Conservation (phyloP, 2,888 invertebrate species). For the Pollenia angustigena region DNA sequence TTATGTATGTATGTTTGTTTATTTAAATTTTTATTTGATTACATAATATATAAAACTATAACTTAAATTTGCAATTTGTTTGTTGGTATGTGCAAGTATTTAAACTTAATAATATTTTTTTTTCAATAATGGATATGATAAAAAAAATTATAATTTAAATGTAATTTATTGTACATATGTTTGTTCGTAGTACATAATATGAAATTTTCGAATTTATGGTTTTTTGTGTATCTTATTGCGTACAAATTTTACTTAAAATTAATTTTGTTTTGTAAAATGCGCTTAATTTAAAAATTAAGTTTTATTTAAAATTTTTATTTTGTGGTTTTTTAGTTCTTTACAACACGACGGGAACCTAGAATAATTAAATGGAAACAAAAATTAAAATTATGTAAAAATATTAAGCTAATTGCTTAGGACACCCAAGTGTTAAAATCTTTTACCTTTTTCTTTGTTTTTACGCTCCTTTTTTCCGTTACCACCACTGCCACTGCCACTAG, state of each 20-base stretch:
- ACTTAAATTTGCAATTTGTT: conserved; percentile 11
- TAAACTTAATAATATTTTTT: too few relatives aligned
- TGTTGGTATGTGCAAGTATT: conserved; percentile 8
- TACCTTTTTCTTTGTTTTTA: conserved; percentile 85
- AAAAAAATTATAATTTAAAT: too few relatives aligned
- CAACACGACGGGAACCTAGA: conserved; percentile 66
- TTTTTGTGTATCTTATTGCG: neutral
- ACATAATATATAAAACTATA: neutral
- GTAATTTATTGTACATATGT: neutral
- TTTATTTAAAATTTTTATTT: neutral
- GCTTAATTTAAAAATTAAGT: conserved; percentile 28
- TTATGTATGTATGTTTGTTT: neutral
- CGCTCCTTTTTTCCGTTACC: conserved; percentile 84
- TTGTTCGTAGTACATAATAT: neutral
- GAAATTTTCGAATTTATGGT: conserved; percentile 5
- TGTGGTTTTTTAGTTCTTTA: conserved; percentile 47
- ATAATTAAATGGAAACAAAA: conserved; percentile 8
- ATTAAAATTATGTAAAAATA: conserved; percentile 12
- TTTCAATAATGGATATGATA: too few relatives aligned
- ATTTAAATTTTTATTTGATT: neutral
- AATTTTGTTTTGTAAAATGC: conserved; percentile 47
- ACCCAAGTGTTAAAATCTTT: neutral
- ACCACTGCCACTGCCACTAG: conserved; percentile 92
- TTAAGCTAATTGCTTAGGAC: conserved; percentile 52
- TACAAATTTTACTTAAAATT: conserved; percentile 43